Evolutionary conservation across 1,140 invertebrate genomes (phyloP).

Genomic region (Colletes latitarsis): DNA sequence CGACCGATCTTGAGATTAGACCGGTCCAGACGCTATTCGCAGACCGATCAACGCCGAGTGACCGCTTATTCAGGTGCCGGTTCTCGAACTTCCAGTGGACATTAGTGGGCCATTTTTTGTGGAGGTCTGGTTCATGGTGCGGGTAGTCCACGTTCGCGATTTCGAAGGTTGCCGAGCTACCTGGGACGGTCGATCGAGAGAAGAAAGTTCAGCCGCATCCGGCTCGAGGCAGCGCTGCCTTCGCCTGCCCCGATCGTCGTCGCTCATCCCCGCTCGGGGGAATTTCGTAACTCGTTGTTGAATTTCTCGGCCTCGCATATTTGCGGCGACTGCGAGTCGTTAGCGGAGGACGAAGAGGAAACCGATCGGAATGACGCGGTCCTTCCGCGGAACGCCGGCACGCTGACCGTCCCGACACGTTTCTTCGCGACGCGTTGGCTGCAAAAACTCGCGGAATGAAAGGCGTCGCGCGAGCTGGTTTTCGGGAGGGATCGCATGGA

Average conservation of each 20-base stretch:
- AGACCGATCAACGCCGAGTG: too few species aligned
- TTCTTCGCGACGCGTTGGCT: neutral
- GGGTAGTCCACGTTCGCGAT: too few species aligned
- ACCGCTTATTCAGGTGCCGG: neutral
- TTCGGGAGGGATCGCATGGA: slow-evolving; percentile 41
- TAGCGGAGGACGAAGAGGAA: neutral
- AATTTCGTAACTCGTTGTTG: neutral
- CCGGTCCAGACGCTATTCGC: too few species aligned
- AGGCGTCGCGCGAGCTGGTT: slow-evolving; percentile 7
- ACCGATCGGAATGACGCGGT: neutral
- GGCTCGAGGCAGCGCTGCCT: slow-evolving; percentile 7
- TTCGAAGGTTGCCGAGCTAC: neutral
- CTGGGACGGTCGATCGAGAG: slow-evolving; percentile 36
- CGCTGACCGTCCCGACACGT: slow-evolving; percentile 10
- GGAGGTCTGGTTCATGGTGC: too few species aligned
- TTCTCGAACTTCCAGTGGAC: neutral
- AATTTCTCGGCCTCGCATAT: neutral
- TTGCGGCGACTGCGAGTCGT: neutral
- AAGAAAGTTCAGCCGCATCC: slow-evolving; percentile 59
- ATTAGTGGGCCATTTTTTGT: too few species aligned
- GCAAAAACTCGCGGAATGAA: slow-evolving; percentile 28
- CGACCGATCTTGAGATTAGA: too few species aligned
- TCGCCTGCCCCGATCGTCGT: neutral
- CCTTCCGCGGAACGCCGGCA: slow-evolving; percentile 30
- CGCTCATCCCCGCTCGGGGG: neutral